These are phyloP conservation scores for Acholoe squamosa DNA, from an alignment of 2,888 invertebrate genomes.

Conservation along the genomic window DNA sequence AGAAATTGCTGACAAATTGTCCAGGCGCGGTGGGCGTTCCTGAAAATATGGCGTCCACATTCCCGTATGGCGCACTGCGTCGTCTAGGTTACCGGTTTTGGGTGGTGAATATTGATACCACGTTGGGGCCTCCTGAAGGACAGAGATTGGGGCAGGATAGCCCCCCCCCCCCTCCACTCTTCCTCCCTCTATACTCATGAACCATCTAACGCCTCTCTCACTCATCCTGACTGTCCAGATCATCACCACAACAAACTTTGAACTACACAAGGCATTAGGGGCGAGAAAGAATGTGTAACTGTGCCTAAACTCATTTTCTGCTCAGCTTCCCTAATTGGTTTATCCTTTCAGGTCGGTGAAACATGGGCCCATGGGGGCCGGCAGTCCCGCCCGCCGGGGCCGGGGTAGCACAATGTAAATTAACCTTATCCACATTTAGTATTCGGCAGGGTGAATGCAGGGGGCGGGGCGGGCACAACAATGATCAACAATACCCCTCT, in stretches of 20 bases:
- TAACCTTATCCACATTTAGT: conserved; percentile 58
- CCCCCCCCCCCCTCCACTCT: neutral
- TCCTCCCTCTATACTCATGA: neutral
- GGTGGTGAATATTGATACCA: conserved; percentile 49
- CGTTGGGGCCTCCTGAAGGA: neutral
- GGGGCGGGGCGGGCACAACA: conserved; percentile 42
- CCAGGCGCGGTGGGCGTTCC: conserved; percentile 33
- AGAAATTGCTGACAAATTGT: conserved; percentile 53
- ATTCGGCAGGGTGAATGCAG: conserved; percentile 49
- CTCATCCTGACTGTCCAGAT: neutral
- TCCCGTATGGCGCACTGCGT: conserved; percentile 4
- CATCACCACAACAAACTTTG: neutral
- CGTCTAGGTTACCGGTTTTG: conserved; percentile 2
- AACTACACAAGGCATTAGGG: conserved; percentile 15
- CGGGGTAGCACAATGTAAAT: conserved; percentile 48
- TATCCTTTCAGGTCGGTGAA: conserved; percentile 54
- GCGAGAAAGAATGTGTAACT: conserved; percentile 61
- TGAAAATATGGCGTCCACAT: conserved; percentile 52
- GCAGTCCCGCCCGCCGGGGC: neutral
- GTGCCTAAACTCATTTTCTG: conserved; percentile 58
- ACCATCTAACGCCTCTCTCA: neutral
- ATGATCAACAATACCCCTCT: conserved; percentile 53
- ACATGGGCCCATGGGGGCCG: conserved; percentile 11
- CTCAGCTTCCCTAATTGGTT: conserved; percentile 59
- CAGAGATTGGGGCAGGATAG: neutral